Percentiles rank a stretch among this genome's conserved stretches.
Evolutionary conservation across 2,113 vertebrate genomes (phyloP).

Genomic region (Dendrocopos noguchii): DNA sequence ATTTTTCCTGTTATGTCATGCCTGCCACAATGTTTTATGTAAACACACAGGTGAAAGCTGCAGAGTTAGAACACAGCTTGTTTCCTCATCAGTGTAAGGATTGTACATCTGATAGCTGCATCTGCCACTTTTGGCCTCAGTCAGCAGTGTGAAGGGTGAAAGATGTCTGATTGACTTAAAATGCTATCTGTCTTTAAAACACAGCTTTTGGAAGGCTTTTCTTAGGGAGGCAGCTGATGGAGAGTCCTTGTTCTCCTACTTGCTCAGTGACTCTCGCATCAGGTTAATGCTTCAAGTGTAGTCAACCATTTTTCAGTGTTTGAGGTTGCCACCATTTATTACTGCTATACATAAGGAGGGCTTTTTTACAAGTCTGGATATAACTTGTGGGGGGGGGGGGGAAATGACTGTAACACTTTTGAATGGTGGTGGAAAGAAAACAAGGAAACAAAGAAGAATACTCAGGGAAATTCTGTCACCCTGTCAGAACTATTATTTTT

Average conservation of each 20-base stretch:
- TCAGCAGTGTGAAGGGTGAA: neutral
- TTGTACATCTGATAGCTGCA: neutral
- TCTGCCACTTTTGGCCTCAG: neutral
- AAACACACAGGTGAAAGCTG: neutral
- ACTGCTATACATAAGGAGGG: neutral
- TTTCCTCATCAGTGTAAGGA: neutral
- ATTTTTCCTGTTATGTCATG: neutral
- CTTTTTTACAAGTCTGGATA: neutral
- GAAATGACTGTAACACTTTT: neutral
- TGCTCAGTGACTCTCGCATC: neutral
- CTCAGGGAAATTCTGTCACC: neutral
- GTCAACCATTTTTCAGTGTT: neutral
- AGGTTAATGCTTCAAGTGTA: neutral
- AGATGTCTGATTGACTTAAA: slow-evolving; percentile 21
- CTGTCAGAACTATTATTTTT: neutral
- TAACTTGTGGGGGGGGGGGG: neutral
- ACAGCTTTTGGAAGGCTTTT: neutral
- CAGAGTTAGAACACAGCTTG: neutral
- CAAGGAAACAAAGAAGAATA: neutral
- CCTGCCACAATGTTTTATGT: neutral
- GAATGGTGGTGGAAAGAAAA: neutral
- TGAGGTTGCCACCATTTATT: neutral
- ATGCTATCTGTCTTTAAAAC: neutral
- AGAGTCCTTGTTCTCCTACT: neutral
- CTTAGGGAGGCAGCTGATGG: neutral